Evolutionary conservation across 2,888 invertebrate genomes (phyloP), one percentile per base, ranked within the genome.

Genomic region (Suillia variegata): DNA sequence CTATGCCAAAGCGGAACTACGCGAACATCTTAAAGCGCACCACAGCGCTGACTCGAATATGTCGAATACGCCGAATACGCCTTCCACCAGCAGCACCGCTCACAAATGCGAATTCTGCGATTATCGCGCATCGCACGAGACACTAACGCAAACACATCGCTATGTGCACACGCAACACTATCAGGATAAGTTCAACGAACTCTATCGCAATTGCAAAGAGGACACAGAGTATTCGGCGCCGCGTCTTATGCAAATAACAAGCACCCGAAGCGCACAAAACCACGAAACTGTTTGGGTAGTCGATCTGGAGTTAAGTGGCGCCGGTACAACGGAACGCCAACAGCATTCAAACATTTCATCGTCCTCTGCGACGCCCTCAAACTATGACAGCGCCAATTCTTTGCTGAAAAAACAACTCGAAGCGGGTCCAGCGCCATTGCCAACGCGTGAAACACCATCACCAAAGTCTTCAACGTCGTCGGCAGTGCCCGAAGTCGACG

Each of bases 121-220:
- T 53, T 94, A 90, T 80, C 88, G 90, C 0, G 89, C 91, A 0
- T 83, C 87, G 1, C 89, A 91, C 67, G 88, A 89, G 65, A 85
- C 85, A 10, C 88, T 91, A 71, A 81, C 94, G 26, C 80, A 85
- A 45, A 85, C 88, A 0, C 94, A 94, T 77, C 84, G 85, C 18
- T 85, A 85, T 65, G 91, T 93, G 0, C 94, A 94, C 75, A 87
- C 89, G 1, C 86, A 87, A 49, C 90, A 91, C 71, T 93, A 94
- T 78, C 90, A 92, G 76, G 88, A 91, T 24, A 87, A 90, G 75
- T 90, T 91, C 6, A 88, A 87, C 73, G 86, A 87, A 73, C 82
- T 92, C 17, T 86, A 88, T 66, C 85, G 85, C 34, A 83, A 87
- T 64, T 89, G 91, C 72, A 85, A 85, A 33, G 85, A 87, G 26